Conservation (phyloP, 53 echinoderm and acorn worm species). For the Antedon mediterranea region DNA sequence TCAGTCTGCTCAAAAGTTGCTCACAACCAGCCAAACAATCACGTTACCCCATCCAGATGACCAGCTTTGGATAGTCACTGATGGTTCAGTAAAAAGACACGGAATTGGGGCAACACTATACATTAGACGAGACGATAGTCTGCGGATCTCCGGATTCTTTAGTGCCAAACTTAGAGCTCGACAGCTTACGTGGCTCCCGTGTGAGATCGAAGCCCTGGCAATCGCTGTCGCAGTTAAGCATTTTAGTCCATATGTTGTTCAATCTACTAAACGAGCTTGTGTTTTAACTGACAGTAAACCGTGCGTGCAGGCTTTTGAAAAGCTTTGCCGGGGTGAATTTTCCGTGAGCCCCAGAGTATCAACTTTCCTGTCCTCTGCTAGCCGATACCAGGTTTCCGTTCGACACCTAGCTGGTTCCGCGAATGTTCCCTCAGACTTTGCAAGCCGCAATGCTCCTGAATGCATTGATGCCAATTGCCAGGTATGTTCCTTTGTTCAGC, state of each 20-base stretch:
- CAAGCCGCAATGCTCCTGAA: slow-evolving; percentile 27
- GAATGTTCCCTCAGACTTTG: slow-evolving; percentile 39
- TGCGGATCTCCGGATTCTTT: slow-evolving; percentile 21
- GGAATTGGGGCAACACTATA: slow-evolving; percentile 36
- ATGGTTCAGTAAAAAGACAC: slow-evolving; percentile 26
- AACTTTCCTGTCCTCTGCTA: slow-evolving; percentile 31
- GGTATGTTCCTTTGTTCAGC: slow-evolving; percentile 31
- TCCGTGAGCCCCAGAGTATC: slow-evolving; percentile 36
- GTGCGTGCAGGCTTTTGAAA: no score
- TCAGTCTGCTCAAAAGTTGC: background rate
- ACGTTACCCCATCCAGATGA: slow-evolving; percentile 14
- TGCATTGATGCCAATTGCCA: slow-evolving; percentile 27
- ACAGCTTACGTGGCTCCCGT: no score
- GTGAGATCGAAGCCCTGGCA: no score
- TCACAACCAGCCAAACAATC: slow-evolving; percentile 12
- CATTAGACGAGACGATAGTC: slow-evolving; percentile 24
- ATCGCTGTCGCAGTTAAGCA: no score
- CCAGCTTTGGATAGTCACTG: slow-evolving; percentile 47
- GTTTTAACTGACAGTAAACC: slow-evolving; percentile 2
- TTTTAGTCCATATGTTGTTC: background rate
- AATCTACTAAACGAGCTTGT: background rate
- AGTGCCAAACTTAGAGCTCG: slow-evolving; percentile 26
- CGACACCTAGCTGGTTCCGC: slow-evolving; percentile 24
- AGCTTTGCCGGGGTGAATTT: no score
- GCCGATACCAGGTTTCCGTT: slow-evolving; percentile 20